A percentile compares a stretch with the other conserved stretches of the same genome.
phyloP scores from a whole-genome alignment of 2,113 vertebrate genomes.

The Silurus asotus region DNA sequence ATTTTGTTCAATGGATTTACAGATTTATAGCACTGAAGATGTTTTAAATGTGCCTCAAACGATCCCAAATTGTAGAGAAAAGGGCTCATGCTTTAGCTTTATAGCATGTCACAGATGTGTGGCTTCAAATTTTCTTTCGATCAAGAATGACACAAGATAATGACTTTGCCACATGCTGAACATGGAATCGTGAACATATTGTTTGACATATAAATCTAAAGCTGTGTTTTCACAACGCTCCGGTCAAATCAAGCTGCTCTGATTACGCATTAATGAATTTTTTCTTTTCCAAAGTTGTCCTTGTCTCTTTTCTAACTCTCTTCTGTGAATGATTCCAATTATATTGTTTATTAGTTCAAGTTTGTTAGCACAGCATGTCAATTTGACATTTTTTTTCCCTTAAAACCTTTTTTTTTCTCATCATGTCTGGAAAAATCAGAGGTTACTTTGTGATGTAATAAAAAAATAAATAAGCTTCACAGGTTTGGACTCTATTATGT shows the following conservation, averaged over 20 bases:
- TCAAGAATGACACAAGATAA: background rate
- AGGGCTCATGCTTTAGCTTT: background rate
- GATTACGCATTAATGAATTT: background rate
- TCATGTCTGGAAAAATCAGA: background rate
- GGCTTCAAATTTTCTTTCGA: constrained; percentile 6
- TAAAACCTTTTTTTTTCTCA: background rate
- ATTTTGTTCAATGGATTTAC: background rate
- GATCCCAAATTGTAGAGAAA: background rate
- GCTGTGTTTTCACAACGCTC: background rate
- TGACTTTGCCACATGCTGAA: background rate
- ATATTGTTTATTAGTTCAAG: background rate
- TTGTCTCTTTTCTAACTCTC: background rate
- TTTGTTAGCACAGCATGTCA: background rate
- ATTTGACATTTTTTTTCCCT: background rate
- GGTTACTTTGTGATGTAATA: background rate
- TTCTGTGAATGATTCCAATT: background rate
- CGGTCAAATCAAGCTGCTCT: background rate
- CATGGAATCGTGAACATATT: background rate
- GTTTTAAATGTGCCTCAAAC: background rate
- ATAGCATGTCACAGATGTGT: constrained; percentile 11
- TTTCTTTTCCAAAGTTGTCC: background rate
- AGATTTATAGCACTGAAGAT: background rate
- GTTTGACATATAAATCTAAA: background rate
- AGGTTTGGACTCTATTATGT: background rate
- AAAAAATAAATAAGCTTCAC: background rate